Evolutionary conservation across 2,113 vertebrate species (phyloP).

Genomic region (Aplodontia rufa): DNA sequence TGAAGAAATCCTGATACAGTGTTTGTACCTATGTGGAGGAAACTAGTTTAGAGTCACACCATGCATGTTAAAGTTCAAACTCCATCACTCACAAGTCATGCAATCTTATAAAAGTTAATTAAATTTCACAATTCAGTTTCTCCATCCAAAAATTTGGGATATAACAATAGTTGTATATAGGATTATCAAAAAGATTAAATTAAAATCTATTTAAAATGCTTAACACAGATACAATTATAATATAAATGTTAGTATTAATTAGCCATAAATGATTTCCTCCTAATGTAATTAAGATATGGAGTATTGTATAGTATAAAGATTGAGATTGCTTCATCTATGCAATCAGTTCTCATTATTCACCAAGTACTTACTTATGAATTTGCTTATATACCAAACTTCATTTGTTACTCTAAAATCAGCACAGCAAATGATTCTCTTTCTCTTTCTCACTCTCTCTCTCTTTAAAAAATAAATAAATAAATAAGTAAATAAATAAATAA

Average conservation of each 20-base stretch:
- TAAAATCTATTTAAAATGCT: constrained; percentile 20
- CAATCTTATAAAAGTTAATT: not conserved
- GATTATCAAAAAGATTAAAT: not conserved
- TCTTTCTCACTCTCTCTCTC: too few relatives aligned
- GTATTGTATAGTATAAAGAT: not conserved
- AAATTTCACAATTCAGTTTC: not conserved
- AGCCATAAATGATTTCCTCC: not conserved
- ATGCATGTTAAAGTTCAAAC: not conserved
- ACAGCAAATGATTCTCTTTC: too few relatives aligned
- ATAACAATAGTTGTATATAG: not conserved
- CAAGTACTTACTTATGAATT: not conserved
- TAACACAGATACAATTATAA: not conserved
- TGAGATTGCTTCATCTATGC: not conserved
- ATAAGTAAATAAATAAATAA: too few relatives aligned
- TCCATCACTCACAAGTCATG: not conserved
- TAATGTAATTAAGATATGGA: not conserved
- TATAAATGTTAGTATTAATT: not conserved
- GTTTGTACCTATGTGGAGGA: not conserved
- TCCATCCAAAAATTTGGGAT: not conserved
- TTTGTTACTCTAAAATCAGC: not conserved
- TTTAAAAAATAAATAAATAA: too few relatives aligned
- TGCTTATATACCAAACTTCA: not conserved
- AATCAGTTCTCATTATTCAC: not conserved
- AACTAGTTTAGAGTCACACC: not conserved
- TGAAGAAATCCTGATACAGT: not conserved